These are phyloP conservation scores for Augochlora pura DNA, from an alignment of 1,140 invertebrate genomes.

Conservation along the genomic window DNA sequence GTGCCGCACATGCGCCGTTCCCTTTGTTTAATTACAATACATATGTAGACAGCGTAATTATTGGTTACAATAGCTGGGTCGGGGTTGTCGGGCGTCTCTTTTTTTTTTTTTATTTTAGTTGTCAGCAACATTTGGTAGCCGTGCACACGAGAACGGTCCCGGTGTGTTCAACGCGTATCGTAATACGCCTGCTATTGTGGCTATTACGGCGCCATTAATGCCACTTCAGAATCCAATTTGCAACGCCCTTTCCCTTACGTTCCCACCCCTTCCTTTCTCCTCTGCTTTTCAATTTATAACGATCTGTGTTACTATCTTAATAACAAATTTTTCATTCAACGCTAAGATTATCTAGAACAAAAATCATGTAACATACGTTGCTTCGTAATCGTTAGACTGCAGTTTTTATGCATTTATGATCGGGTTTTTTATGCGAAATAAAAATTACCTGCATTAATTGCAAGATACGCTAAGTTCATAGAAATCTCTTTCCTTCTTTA, in stretches of 20 bases:
- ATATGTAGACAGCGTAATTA: conserved; percentile 71
- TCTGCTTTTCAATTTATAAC: conserved; percentile 4
- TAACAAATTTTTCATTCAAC: too few relatives aligned
- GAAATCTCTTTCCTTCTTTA: too few relatives aligned
- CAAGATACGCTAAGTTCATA: too few relatives aligned
- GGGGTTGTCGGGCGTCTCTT: conserved; percentile 43
- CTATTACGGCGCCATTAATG: conserved; percentile 71
- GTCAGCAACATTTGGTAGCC: conserved; percentile 75
- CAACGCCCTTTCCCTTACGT: conserved; percentile 33
- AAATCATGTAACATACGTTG: too few relatives aligned
- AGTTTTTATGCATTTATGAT: too few relatives aligned
- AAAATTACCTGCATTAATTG: too few relatives aligned
- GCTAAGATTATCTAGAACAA: too few relatives aligned
- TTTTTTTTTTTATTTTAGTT: conserved; percentile 67
- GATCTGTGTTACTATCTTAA: not conserved
- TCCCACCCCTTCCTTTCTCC: not conserved
- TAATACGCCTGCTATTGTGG: conserved; percentile 58
- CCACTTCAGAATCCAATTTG: conserved; percentile 70
- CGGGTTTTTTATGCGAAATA: too few relatives aligned
- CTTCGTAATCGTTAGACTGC: too few relatives aligned
- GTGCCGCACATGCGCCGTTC: conserved; percentile 48
- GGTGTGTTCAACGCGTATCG: conserved; percentile 12
- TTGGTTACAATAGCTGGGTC: conserved; percentile 71
- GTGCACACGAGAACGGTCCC: conserved; percentile 44
- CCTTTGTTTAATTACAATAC: conserved; percentile 77